Evolutionary conservation across 1,140 invertebrate genomes (phyloP).

Genomic region (Drosophila kanapiae): DNA sequence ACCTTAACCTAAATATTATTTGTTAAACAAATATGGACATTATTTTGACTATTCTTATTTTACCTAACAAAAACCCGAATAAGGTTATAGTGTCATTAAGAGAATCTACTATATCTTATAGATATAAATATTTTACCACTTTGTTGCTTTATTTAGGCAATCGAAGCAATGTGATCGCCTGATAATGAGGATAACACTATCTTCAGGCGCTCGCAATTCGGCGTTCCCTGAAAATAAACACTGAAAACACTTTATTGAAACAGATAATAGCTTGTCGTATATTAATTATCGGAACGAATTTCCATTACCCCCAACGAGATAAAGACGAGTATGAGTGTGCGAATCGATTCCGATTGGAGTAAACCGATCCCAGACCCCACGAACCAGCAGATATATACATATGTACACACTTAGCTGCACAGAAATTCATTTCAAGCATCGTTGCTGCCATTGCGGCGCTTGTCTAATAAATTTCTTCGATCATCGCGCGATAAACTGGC

Average conservation of each 20-base stretch:
- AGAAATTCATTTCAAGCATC: constrained; percentile 78
- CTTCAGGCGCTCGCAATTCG: constrained; percentile 27
- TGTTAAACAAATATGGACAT: too few relatives aligned
- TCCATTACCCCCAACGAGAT: constrained; percentile 62
- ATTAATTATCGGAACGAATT: constrained; percentile 82
- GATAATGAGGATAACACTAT: constrained; percentile 26
- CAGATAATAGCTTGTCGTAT: constrained; percentile 75
- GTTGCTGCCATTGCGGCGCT: constrained; percentile 54
- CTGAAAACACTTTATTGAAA: constrained; percentile 68
- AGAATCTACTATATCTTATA: neutral
- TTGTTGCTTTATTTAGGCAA: constrained; percentile 1
- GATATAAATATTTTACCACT: neutral
- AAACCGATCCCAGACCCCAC: constrained; percentile 49
- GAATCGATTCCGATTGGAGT: constrained; percentile 47
- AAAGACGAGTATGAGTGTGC: constrained; percentile 28
- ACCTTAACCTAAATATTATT: neutral
- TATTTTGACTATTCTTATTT: too few relatives aligned
- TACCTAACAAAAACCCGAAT: neutral
- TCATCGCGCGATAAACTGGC: constrained; percentile 59
- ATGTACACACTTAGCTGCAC: constrained; percentile 8
- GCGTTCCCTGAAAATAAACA: constrained; percentile 37
- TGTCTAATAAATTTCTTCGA: constrained; percentile 68
- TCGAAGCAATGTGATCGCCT: constrained; percentile 8
- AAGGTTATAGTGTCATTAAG: neutral
- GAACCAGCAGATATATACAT: constrained; percentile 33